These are phyloP conservation scores for Aricia agestis DNA, from an alignment of 1,140 invertebrate species.

Conservation along the genomic window DNA sequence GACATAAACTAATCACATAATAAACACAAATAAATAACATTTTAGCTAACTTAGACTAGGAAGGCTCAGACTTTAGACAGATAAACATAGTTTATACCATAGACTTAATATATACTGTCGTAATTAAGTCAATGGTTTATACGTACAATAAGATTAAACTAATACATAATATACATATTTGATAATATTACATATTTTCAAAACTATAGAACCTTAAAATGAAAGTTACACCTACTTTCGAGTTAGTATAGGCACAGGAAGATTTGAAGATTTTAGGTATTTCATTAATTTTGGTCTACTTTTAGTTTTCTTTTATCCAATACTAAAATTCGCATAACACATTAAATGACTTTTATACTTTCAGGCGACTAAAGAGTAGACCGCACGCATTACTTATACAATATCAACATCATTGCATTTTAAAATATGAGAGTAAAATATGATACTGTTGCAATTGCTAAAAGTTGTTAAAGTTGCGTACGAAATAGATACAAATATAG, in stretches of 20 bases:
- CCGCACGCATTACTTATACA: neutral
- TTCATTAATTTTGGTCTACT: neutral
- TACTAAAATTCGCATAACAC: neutral
- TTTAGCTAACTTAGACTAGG: constrained; percentile 21
- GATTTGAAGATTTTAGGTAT: neutral
- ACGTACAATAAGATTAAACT: neutral
- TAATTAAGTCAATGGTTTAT: too few relatives aligned
- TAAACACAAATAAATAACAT: constrained; percentile 18
- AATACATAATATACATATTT: too few relatives aligned
- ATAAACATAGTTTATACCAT: constrained; percentile 9
- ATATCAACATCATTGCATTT: neutral
- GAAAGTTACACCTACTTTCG: neutral
- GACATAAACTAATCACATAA: neutral
- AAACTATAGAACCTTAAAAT: neutral
- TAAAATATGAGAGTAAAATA: neutral
- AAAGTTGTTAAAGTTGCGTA: constrained; percentile 21
- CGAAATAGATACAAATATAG: constrained; percentile 28
- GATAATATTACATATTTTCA: neutral
- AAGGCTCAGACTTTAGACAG: constrained; percentile 36
- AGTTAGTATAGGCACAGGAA: constrained; percentile 5
- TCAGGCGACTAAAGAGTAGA: neutral
- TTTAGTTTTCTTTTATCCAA: neutral
- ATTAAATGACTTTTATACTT: neutral
- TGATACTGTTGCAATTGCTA: neutral
- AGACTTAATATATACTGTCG: too few relatives aligned